phyloP scores from a whole-genome alignment of 2,113 vertebrate genomes.

The Bufo gargarizans region DNA sequence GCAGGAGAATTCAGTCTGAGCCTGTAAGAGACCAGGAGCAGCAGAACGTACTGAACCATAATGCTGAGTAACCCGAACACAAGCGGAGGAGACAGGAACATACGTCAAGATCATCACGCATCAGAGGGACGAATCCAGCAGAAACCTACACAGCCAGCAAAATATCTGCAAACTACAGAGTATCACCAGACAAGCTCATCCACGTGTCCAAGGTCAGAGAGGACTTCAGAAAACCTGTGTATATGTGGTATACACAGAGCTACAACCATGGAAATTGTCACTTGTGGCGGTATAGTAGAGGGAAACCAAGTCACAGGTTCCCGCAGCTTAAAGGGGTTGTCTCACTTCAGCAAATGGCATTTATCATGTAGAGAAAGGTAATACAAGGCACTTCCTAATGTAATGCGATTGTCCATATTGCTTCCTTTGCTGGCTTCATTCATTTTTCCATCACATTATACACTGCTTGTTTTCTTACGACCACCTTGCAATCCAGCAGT shows the following conservation, averaged over 20 bases:
- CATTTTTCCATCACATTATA: no score
- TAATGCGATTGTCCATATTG: no score
- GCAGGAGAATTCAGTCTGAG: not conserved
- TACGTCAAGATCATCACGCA: not conserved
- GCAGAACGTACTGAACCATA: not conserved
- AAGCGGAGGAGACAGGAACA: not conserved
- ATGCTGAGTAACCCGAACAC: not conserved
- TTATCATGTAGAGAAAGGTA: no score
- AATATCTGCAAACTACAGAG: conserved; percentile 4
- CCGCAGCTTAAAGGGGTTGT: no score
- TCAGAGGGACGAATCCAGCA: not conserved
- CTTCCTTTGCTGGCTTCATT: no score
- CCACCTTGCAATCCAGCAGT: no score
- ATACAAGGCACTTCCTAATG: no score
- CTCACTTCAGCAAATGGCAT: no score
- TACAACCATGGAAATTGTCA: no score
- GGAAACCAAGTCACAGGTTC: no score
- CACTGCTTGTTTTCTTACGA: no score
- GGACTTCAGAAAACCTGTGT: not conserved
- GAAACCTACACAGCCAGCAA: not conserved
- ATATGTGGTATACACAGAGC: not conserved
- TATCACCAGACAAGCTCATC: not conserved
- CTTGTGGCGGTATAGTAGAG: no score
- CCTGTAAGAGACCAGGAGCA: not conserved
- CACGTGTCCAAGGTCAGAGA: not conserved